Base-by-base conservation (phyloP, 2,888 invertebrate species). In the Piscicola geometra region DNA sequence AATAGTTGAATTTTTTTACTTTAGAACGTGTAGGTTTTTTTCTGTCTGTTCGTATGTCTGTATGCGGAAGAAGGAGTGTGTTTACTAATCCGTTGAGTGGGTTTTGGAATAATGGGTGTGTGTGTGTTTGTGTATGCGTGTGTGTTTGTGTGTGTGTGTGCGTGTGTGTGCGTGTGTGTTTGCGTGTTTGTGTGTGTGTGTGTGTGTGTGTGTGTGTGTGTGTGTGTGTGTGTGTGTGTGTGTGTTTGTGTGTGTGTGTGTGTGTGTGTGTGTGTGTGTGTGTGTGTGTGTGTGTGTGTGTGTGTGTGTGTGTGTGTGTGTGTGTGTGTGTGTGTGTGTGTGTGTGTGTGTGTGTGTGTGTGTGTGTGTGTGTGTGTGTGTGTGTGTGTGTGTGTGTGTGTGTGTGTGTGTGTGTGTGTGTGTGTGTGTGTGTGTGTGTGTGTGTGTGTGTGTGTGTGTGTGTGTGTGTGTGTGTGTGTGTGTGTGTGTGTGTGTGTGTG, bases 381-480 rank as follows among this genome's bases (percentile, higher is more conserved):
- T 70, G 70, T 28, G 47, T 47, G 70, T 36, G 70, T 70, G 70
- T 25, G 47, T 70, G 70, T 36, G 70, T 70, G 70, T 36, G 70
- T 70, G 70, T 36, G 70, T 70, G 70, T 36, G 70, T 70, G 70
- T 5, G 5, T 70, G 21, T 28, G 47, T 35, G 70, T 5, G 36
- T 70, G 70, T 36, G 70, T 47, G 28, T 5, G 70, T 41, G 70
- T 3, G 47, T 69, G 35, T 35, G 69, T 69, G 69, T 25, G 69
- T 69, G 69, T 25, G 41, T 69, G 69, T 25, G 41, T 36, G 69
- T 25, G 21, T 3, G 41, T 41, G 41, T 41, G 41, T 41, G 41
- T 41, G 41, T 41, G 41, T 41, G 41, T 41, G 41, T 41, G 41
- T 41, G 41, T 41, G 41, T 41, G 41, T 41, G 41, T 41, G 41